Base-by-base conservation (phyloP, 2,888 invertebrate genomes). In the Tenthredo amoena region DNA sequence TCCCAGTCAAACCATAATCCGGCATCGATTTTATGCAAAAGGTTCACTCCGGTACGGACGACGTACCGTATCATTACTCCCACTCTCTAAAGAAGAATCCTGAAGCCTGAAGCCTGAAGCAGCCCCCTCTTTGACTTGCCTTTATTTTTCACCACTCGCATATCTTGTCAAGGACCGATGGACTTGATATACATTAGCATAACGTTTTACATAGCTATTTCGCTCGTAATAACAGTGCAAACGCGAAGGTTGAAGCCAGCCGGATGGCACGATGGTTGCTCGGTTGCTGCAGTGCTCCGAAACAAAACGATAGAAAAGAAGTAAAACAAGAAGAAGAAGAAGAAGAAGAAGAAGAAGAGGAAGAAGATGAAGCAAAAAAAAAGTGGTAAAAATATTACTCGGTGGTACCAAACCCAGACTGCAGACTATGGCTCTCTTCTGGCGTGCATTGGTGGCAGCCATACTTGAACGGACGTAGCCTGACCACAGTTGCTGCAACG, bases 391-490 rank as follows among this genome's bases (percentile, higher is more conserved):
- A 77, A 50, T 77, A 55, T 77, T n/a, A 68, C 68, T 15, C 37
- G 72, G 5, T 77, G 76, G 76, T 50, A 40, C 21, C 37, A 34
- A 26, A 18, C 43, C n/a, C 50, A 31, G 34, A 34, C 37, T 62
- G 62, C 55, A 37, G 40, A 47, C 62, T 31, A 37, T 62, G 82
- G 82, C 43, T 62, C 55, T 21, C 40, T n/a, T 58, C 26, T 79
- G 37, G 43, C 65, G 47, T 77, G 62, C 43, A 79, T 85, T 85
- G 86, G 87, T 87, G 89, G 89, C 91, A 90, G 92, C 93, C 93
- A 93, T 93, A 88, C 68, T 90, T 93, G 91, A 37, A 81, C 87
- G 86, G 88, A 88, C 90, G 89, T 81, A 40, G 83, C 47, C 83
- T 47, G 83, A 68, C 83, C 71, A 65, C 43, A 40, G 83, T 68